Evolutionary conservation across 64 coral and sea anemone species (phyloP), one percentile per base, ranked within the genome.

Genomic region (Actinia equina): DNA sequence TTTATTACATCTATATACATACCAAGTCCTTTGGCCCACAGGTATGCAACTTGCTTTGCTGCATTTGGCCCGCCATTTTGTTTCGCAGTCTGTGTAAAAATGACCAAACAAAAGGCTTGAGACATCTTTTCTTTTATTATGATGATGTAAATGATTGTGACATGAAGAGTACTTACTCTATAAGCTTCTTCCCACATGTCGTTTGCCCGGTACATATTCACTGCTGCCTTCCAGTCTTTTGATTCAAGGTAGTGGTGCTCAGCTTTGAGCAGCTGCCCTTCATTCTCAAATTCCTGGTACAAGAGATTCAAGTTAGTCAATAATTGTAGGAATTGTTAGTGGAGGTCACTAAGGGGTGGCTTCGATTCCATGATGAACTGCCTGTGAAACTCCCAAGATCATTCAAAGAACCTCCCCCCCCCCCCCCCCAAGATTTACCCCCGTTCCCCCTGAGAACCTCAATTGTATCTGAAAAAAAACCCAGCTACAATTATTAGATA

Each of bases 171-270:
- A 74, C 90, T 85, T 2, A 98, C 96, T 82, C 96, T 92, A 63
- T 98, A 98, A 0, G 96, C 93, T 59, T 98, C 96, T 37, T 98
- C 96, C 96, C 96, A 98, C 96, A 98, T 93, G 76, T 98, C 93
- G 27, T 83, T 94, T 85, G 82, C 89, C 79, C 96, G 83, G 44
- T 98, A 98, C 96, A 98, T 98, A 82, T 98, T 98, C 7, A 98
- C 96, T 17, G 96, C 88, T 59, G 93, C 96, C 86, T 98, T 98
- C 96, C 96, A 98, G 52, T 98, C 96, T 37, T 92, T 98, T 5
- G 96, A 93, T 90, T 98, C 93, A 23, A 98, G 74, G 88, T 88
- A 98, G 71, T 98, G 93, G 85, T 98, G 96, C n/a, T 98, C 96
- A 59, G 96, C 96, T 45, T 98, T 88, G 16, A 93, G 96, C 11